A percentile compares a stretch with the other conserved stretches of the same genome.
phyloP scores from a whole-genome alignment of 2,888 invertebrate genomes.

The Tenodera sinensis region DNA sequence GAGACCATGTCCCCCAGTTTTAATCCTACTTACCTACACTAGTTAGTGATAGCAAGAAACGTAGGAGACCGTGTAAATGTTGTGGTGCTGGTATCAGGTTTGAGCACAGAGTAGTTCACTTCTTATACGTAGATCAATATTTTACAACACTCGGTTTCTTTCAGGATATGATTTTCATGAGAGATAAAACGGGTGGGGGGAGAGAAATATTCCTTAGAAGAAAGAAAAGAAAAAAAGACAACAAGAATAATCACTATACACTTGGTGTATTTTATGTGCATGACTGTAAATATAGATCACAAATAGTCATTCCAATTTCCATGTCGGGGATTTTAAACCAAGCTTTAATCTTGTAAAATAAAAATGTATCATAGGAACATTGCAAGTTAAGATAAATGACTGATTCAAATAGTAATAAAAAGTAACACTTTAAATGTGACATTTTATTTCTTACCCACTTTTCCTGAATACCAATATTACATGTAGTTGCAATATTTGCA shows the following conservation, averaged over 20 bases:
- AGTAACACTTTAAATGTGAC: not conserved
- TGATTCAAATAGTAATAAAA: constrained; percentile 17
- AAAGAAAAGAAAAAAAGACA: not conserved
- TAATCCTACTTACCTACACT: constrained; percentile 7
- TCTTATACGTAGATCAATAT: constrained; percentile 3
- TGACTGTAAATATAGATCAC: constrained; percentile 22
- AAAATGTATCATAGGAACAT: constrained; percentile 7
- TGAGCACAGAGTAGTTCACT: not conserved
- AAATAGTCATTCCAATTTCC: constrained; percentile 20
- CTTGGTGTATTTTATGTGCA: constrained; percentile 28
- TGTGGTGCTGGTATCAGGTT: not conserved
- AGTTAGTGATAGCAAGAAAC: not conserved
- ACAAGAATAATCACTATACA: constrained; percentile 9
- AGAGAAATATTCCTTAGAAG: constrained; percentile 2
- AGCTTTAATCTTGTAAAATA: constrained; percentile 25
- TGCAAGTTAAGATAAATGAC: constrained; percentile 10
- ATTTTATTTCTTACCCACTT: not conserved
- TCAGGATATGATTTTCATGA: not conserved
- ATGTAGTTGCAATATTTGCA: not conserved
- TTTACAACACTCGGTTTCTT: constrained; percentile 1
- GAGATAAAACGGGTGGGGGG: not conserved
- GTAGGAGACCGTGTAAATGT: not conserved
- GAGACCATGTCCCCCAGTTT: not conserved
- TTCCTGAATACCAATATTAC: not conserved
- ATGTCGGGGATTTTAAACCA: constrained; percentile 22